A percentile compares a stretch with the other conserved stretches of the same genome.
These are phyloP conservation scores for Tamias sibiricus DNA, from an alignment of 2,113 vertebrate species.

Conservation along the genomic window DNA sequence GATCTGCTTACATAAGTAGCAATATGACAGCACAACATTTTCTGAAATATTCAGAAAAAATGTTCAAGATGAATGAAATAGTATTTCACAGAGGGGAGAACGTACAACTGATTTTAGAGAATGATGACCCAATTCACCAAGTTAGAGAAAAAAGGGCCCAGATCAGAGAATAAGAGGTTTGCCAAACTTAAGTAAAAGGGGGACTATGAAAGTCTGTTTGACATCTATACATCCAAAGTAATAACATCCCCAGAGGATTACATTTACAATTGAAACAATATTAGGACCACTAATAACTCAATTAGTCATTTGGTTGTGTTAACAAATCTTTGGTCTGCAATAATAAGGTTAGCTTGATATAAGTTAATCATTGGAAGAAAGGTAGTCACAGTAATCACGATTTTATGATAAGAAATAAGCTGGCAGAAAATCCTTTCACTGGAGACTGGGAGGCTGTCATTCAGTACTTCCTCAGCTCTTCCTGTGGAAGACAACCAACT, in stretches of 20 bases:
- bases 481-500: background rate
- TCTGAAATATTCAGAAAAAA: background rate
- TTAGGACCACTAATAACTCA: background rate
- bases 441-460: conserved; percentile 17
- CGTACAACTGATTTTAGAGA: background rate
- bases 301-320: background rate
- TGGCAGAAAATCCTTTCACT: background rate
- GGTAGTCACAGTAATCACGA: background rate
- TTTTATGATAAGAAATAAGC: conserved; percentile 32
- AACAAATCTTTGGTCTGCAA: background rate
- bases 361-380: conserved; percentile 2
- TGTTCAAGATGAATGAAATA: background rate
- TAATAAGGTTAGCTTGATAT: background rate
- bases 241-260: background rate
- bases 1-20: background rate
- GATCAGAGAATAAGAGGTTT: background rate
- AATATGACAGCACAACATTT: background rate
- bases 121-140: background rate
- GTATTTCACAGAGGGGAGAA: background rate
- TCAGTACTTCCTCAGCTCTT: conserved; percentile 8
- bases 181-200: background rate
- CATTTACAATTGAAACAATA: background rate
- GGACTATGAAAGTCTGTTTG: background rate
- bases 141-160: background rate
- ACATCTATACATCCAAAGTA: background rate